phyloP scores from a whole-genome alignment of 2,797 vertebrate species.

The Falco biarmicus region DNA sequence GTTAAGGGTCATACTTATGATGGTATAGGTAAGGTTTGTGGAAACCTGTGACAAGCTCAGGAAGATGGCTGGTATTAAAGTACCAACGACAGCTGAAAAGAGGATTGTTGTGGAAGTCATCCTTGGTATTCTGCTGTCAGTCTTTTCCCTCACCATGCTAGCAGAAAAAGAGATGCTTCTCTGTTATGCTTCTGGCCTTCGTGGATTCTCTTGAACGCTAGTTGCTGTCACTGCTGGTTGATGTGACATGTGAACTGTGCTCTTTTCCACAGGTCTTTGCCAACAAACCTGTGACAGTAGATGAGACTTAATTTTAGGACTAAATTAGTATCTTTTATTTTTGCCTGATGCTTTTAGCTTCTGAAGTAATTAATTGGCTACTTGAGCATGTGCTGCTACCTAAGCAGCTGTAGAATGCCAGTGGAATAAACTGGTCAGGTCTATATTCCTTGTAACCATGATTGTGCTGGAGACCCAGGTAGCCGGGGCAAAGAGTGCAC shows the following conservation, averaged over 20 bases:
- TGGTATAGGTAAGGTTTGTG: neutral
- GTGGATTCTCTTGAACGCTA: neutral
- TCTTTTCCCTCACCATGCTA: neutral
- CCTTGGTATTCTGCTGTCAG: neutral
- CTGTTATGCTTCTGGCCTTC: rapidly evolving
- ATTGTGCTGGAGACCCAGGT: neutral
- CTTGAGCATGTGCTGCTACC: neutral
- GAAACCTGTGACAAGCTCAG: neutral
- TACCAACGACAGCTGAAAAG: neutral
- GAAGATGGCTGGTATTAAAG: neutral
- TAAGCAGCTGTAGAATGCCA: neutral
- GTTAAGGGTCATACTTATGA: neutral
- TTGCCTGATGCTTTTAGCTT: neutral
- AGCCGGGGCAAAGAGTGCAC: neutral
- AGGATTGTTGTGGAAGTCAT: neutral
- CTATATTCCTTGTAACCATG: neutral
- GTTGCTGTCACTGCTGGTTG: neutral
- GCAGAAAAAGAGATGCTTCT: neutral
- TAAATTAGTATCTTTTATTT: neutral
- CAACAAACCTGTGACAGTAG: neutral
- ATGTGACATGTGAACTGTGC: neutral
- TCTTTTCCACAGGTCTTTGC: neutral
- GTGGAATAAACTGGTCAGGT: neutral
- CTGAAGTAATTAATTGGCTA: neutral
- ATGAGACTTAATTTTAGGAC: neutral